Percentiles rank a stretch among this genome's conserved stretches.
Conservation (phyloP, 1,140 invertebrate genomes). For the Bursaphelenchus mucronatus region DNA sequence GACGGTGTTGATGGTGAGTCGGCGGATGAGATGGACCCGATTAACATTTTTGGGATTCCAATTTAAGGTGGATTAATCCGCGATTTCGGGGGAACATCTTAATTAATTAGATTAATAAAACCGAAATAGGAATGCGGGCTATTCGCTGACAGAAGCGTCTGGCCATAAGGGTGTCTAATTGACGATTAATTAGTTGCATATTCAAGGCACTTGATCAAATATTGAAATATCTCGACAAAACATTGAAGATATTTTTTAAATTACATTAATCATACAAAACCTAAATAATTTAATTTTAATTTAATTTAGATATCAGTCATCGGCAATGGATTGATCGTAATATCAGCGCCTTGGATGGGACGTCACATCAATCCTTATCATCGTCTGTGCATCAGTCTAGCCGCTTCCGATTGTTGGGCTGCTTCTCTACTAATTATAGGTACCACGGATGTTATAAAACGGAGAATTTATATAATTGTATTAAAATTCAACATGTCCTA, state of each 20-base stretch:
- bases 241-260: too few relatives aligned
- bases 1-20: conserved; percentile 35
- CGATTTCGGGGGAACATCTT: too few relatives aligned
- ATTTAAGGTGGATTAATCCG: too few relatives aligned
- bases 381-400: conserved; percentile 44
- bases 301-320: conserved; percentile 42
- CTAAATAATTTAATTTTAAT: conserved; percentile 3
- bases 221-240: too few relatives aligned
- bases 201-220: too few relatives aligned
- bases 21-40: neutral
- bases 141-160: too few relatives aligned
- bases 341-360: conserved; percentile 36
- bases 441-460: conserved; percentile 16
- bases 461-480: neutral
- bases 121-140: too few relatives aligned
- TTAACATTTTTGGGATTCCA: neutral
- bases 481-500: too few relatives aligned
- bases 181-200: too few relatives aligned
- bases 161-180: too few relatives aligned
- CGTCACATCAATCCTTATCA: conserved; percentile 45
- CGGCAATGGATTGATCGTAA: conserved; percentile 44
- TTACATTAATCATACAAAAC: too few relatives aligned
- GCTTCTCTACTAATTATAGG: conserved; percentile 42
- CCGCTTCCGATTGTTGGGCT: conserved; percentile 49
- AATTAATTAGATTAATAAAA: too few relatives aligned